Evolutionary conservation across 2,888 invertebrate species (phyloP).

Genomic region (Phengaris arion): DNA sequence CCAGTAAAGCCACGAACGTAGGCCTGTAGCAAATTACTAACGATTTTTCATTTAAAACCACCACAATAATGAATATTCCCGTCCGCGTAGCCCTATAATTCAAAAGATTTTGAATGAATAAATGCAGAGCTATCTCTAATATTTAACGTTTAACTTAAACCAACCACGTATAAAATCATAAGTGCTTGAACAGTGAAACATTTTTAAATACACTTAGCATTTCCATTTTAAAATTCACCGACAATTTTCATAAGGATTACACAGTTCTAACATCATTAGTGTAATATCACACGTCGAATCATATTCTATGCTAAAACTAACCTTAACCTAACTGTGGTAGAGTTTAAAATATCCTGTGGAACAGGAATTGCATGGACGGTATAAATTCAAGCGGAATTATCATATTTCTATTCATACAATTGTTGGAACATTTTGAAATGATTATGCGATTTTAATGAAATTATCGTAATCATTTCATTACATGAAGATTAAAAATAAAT

Average conservation of each 20-base stretch:
- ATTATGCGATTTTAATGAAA: slow-evolving; percentile 17
- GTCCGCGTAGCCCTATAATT: background rate
- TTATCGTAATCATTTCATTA: background rate
- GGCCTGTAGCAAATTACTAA: background rate
- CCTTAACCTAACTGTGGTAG: background rate
- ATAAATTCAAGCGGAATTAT: slow-evolving; percentile 19
- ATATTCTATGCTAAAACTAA: background rate
- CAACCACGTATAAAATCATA: slow-evolving; percentile 9
- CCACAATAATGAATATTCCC: background rate
- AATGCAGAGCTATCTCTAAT: background rate
- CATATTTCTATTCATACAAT: slow-evolving; percentile 22
- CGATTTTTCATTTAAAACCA: background rate
- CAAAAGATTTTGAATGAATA: slow-evolving; percentile 1
- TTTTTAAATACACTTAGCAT: slow-evolving; percentile 16
- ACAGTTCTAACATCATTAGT: slow-evolving; percentile 24
- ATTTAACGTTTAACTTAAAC: background rate
- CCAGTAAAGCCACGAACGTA: no score
- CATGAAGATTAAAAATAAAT: background rate
- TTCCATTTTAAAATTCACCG: slow-evolving; percentile 15
- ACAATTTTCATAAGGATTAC: slow-evolving; percentile 19
- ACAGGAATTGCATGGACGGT: background rate
- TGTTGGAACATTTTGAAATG: slow-evolving; percentile 17
- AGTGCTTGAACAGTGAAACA: slow-evolving; percentile 14
- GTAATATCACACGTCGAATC: slow-evolving; percentile 6
- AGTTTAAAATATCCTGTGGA: background rate